phyloP scores from a whole-genome alignment of 1,140 invertebrate genomes.

The Lutraria rhynchaena region DNA sequence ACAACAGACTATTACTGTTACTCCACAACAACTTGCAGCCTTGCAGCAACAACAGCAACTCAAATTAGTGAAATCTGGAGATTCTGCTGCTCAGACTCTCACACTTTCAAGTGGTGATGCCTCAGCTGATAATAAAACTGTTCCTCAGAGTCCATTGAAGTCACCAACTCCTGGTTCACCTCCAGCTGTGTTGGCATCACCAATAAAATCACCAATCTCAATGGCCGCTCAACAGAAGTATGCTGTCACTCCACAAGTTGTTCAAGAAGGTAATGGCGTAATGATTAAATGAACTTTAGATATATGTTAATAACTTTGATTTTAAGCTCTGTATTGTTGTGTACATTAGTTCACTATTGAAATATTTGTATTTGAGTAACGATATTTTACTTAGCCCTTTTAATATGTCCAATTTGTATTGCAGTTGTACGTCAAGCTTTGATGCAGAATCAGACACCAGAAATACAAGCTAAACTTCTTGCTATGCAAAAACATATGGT shows the following conservation, averaged over 20 bases:
- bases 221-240: constrained; percentile 71
- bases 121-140: constrained; percentile 78
- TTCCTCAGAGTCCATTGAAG: constrained; percentile 85
- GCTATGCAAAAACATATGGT: constrained; percentile 90
- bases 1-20: constrained; percentile 45
- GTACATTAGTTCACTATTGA: too few relatives aligned
- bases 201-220: constrained; percentile 56
- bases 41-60: constrained; percentile 50
- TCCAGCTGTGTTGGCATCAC: constrained; percentile 38
- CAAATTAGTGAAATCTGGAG: constrained; percentile 32
- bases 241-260: constrained; percentile 80
- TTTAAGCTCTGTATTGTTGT: too few relatives aligned
- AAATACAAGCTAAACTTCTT: constrained; percentile 95
- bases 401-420: constrained; percentile 44
- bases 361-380: too few relatives aligned
- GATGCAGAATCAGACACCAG: constrained; percentile 90
- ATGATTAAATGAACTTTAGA: too few relatives aligned
- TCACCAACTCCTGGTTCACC: constrained; percentile 52
- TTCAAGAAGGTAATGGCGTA: constrained; percentile 78
- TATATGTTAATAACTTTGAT: too few relatives aligned
- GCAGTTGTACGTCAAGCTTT: constrained; percentile 83
- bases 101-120: constrained; percentile 9
- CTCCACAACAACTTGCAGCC: constrained; percentile 43
- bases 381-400: not conserved
- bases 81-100: constrained; percentile 16